phyloP scores from a whole-genome alignment of 2,797 vertebrate genomes.

The Falco columbarius region DNA sequence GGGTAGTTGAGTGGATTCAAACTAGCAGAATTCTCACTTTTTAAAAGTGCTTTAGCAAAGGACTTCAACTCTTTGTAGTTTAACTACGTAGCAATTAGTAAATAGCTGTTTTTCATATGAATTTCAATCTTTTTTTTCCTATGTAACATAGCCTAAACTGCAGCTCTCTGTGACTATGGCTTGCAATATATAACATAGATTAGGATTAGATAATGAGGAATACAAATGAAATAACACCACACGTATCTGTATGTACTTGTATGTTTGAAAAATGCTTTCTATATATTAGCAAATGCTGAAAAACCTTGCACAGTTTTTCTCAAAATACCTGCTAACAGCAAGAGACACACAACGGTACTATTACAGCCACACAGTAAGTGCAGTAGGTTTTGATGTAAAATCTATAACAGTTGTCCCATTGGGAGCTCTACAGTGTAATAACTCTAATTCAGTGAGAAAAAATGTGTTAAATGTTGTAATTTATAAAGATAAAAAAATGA shows the following conservation, averaged over 20 bases:
- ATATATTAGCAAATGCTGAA: neutral
- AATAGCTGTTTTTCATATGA: neutral
- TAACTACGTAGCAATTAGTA: neutral
- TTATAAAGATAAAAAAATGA: neutral
- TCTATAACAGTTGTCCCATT: neutral
- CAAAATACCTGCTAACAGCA: neutral
- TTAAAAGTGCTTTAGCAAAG: neutral
- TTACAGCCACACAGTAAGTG: neutral
- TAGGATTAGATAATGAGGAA: neutral
- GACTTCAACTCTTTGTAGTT: neutral
- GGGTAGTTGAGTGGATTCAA: neutral
- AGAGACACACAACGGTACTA: neutral
- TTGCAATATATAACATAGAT: neutral
- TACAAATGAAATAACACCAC: neutral
- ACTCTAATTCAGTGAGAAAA: neutral
- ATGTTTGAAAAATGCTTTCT: neutral
- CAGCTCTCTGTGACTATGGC: neutral
- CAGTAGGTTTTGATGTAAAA: neutral
- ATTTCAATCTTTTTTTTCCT: neutral
- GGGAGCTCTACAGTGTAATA: neutral
- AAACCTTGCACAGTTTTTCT: neutral
- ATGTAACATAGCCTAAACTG: neutral
- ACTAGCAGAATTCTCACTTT: neutral
- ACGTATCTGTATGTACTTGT: neutral
- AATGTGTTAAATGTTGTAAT: neutral